These are phyloP conservation scores for Umimayanthus chanpuru DNA, from an alignment of 92 coral and sea anemone species.

Conservation along the genomic window DNA sequence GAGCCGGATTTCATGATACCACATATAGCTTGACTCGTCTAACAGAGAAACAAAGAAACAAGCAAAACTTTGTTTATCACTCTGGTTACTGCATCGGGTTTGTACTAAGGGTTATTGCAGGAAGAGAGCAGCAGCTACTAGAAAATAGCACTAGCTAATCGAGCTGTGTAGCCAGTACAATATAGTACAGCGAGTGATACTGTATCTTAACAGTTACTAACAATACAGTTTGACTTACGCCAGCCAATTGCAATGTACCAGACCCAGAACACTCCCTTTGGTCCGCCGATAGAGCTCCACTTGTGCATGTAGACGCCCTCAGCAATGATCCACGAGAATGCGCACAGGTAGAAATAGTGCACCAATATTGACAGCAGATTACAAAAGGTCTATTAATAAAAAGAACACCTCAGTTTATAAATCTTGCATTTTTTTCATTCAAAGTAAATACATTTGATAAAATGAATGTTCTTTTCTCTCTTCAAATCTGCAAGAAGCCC, in stretches of 20 bases:
- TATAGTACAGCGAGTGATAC: too few species aligned
- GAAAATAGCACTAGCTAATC: too few species aligned
- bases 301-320: conserved; percentile 79
- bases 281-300: conserved; percentile 70
- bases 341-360: conserved; percentile 84
- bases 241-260: conserved; percentile 77
- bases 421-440: not conserved
- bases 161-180: too few species aligned
- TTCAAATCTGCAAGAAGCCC: too few species aligned
- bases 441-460: not conserved
- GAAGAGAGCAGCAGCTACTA: too few species aligned
- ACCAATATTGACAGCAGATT: conserved; percentile 71
- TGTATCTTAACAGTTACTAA: too few species aligned
- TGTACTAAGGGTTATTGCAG: too few species aligned
- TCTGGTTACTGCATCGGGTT: too few species aligned
- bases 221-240: conserved; percentile 57
- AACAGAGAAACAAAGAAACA: not conserved
- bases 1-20: not conserved
- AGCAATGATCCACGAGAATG: conserved; percentile 86
- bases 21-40: not conserved
- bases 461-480: too few species aligned
- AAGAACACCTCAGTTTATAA: not conserved
- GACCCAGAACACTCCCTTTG: conserved; percentile 72
- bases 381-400: conserved; percentile 55
- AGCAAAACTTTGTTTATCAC: too few species aligned